Percentiles rank a stretch among this genome's conserved stretches.
These are phyloP conservation scores for Darevskia mixta DNA, from an alignment of 2,797 vertebrate species.

Conservation along the genomic window DNA sequence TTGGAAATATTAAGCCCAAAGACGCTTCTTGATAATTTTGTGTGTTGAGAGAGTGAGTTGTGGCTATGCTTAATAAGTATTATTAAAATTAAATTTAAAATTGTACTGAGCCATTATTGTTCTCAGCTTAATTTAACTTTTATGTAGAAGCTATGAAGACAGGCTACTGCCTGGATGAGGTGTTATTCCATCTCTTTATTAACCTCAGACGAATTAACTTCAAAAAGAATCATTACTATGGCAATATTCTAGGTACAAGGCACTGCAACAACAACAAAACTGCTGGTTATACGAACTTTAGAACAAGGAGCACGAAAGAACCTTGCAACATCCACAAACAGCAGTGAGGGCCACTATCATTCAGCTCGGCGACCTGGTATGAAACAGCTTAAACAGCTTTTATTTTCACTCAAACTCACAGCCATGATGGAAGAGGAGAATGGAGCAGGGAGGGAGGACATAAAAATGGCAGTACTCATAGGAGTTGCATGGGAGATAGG, in stretches of 20 bases:
- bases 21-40: background rate
- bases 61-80: background rate
- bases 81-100: too few relatives aligned
- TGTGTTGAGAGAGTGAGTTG: background rate
- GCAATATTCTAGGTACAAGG: conserved; percentile 60
- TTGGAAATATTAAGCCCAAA: background rate
- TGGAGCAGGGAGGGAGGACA: too few relatives aligned
- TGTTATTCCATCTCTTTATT: background rate
- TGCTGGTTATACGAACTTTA: conserved; percentile 50
- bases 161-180: background rate
- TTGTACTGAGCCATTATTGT: too few relatives aligned
- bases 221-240: conserved; percentile 4
- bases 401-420: too few relatives aligned
- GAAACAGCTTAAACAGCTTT: background rate
- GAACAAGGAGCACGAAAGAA: background rate
- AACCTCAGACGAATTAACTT: background rate
- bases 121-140: background rate
- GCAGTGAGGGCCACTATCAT: background rate
- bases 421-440: too few relatives aligned
- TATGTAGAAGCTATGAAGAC: background rate
- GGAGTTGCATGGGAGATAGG: too few relatives aligned
- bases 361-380: background rate
- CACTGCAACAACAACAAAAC: conserved; percentile 61
- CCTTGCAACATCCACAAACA: background rate
- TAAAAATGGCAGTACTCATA: too few relatives aligned